These are phyloP conservation scores for Deroplatys truncata DNA, from an alignment of 2,888 invertebrate species.

Conservation along the genomic window DNA sequence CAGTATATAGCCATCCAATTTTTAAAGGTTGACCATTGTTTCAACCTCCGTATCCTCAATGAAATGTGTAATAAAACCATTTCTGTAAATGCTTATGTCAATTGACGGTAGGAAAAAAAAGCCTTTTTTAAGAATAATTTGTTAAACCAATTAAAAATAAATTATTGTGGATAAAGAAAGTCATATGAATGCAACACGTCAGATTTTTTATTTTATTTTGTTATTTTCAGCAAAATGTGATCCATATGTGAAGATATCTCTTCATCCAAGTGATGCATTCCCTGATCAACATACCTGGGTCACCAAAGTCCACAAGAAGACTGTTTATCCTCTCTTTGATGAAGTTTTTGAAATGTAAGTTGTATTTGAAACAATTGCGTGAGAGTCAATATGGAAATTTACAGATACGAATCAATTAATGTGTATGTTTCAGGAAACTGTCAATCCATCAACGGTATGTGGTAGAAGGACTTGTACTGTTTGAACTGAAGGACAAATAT, in stretches of 20 bases:
- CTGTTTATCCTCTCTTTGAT: slow-evolving; percentile 88
- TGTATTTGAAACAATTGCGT: background rate
- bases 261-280: slow-evolving; percentile 83
- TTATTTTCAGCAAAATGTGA: slow-evolving; percentile 72
- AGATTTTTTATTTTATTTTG: slow-evolving; percentile 12
- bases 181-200: no score
- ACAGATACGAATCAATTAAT: no score
- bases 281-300: slow-evolving; percentile 68
- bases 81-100: no score
- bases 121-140: no score
- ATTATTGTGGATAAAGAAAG: no score
- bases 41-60: no score
- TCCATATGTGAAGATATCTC: slow-evolving; percentile 83
- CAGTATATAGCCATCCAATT: no score
- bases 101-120: no score
- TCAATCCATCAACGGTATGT: slow-evolving; percentile 64
- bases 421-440: slow-evolving; percentile 53
- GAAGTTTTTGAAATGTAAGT: slow-evolving; percentile 92
- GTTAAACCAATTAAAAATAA: no score
- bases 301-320: slow-evolving; percentile 89
- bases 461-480: slow-evolving; percentile 70
- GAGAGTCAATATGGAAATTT: no score
- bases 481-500: slow-evolving; percentile 95
- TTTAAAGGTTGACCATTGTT: no score
- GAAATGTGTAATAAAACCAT: no score